Conservation (phyloP, 1,140 invertebrate genomes). For the Drosophila carrolli region DNA sequence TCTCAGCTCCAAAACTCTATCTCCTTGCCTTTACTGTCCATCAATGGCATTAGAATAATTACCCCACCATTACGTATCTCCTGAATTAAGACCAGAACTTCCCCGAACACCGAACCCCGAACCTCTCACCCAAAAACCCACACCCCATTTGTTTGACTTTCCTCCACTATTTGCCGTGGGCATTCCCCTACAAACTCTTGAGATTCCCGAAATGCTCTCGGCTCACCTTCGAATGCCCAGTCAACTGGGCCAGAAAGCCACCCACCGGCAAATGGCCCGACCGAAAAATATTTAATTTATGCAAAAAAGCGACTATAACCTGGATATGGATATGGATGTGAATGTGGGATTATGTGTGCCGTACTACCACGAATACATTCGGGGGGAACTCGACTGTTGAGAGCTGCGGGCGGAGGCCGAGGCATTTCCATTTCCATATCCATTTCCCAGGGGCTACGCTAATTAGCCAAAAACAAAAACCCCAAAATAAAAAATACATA, state of each 20-base stretch:
- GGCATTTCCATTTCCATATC: constrained; percentile 53
- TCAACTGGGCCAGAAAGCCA: constrained; percentile 44
- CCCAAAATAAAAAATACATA: constrained; percentile 33
- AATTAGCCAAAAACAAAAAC: constrained; percentile 78
- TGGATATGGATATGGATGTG: constrained; percentile 44
- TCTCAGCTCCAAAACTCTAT: too few species aligned
- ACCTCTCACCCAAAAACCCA: constrained; percentile 19
- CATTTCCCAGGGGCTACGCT: constrained; percentile 75
- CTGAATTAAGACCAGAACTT: constrained; percentile 6
- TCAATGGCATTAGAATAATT: constrained; percentile 6
- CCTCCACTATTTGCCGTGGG: constrained; percentile 3
- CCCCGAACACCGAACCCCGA: neutral
- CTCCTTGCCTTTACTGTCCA: neutral
- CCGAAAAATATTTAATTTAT: constrained; percentile 72
- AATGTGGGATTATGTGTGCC: constrained; percentile 42
- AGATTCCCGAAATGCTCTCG: constrained; percentile 38
- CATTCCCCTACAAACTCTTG: constrained; percentile 17
- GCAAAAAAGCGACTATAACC: constrained; percentile 64
- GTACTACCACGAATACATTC: constrained; percentile 15
- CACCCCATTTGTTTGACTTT: neutral
- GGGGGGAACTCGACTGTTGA: constrained; percentile 63
- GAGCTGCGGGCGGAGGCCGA: constrained; percentile 56
- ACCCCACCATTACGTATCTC: constrained; percentile 5
- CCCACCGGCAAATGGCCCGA: constrained; percentile 42
- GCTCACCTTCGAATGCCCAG: constrained; percentile 26